These are phyloP conservation scores for Heterochromis multidens DNA, from an alignment of 2,113 vertebrate genomes.

Conservation along the genomic window DNA sequence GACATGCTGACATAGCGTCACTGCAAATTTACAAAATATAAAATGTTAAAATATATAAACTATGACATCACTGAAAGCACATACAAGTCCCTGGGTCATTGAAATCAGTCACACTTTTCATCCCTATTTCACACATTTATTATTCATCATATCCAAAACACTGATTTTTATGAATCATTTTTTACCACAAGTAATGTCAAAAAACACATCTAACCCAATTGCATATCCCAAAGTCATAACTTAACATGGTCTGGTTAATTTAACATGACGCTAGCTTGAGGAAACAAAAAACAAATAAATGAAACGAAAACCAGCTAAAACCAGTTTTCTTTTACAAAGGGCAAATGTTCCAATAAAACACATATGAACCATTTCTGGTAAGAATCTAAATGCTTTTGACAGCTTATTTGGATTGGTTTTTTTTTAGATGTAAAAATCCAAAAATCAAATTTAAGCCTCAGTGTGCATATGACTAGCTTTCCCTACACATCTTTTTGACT, in stretches of 20 bases:
- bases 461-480: neutral
- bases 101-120: neutral
- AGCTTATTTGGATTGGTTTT: neutral
- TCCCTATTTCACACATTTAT: neutral
- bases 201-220: neutral
- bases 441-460: conserved; percentile 17
- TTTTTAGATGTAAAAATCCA: neutral
- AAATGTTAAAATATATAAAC: neutral
- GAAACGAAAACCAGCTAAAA: neutral
- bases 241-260: neutral
- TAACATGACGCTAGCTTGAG: neutral
- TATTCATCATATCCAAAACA: neutral
- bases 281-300: neutral
- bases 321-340: neutral
- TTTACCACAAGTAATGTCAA: neutral
- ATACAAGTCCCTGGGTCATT: neutral
- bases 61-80: neutral
- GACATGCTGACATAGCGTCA: neutral
- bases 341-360: neutral
- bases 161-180: neutral
- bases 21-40: neutral
- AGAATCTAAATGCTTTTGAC: neutral
- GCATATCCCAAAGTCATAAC: neutral
- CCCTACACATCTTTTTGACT: neutral
- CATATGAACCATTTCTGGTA: neutral